These are phyloP conservation scores for Eurytoma californica DNA, from an alignment of 2,888 invertebrate species.

Conservation along the genomic window DNA sequence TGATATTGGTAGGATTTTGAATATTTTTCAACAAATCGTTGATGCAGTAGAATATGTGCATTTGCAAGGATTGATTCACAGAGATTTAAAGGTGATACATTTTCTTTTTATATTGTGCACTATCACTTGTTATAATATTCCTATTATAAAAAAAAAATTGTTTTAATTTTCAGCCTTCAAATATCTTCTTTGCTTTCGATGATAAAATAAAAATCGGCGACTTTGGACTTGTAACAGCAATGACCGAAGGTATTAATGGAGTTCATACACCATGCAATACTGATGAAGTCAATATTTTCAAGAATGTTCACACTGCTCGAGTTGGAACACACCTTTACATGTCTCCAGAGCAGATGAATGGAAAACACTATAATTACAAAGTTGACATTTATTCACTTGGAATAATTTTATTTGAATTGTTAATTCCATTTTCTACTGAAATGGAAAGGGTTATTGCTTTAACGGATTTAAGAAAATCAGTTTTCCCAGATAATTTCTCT, in stretches of 20 bases:
- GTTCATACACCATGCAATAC: conserved; percentile 63
- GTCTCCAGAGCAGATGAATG: conserved; percentile 95
- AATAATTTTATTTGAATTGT: conserved; percentile 93
- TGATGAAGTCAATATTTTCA: conserved; percentile 65
- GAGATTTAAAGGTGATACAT: conserved; percentile 90
- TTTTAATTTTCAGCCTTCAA: conserved; percentile 81
- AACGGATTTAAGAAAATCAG: conserved; percentile 80
- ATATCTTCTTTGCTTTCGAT: conserved; percentile 94
- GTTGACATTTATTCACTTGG: conserved; percentile 97
- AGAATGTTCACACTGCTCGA: conserved; percentile 76
- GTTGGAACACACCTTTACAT: conserved; percentile 96
- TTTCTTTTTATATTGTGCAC: conserved; percentile 53
- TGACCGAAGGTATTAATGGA: conserved; percentile 78
- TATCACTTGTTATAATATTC: not conserved
- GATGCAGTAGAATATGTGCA: conserved; percentile 98
- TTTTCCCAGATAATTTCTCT: conserved; percentile 83
- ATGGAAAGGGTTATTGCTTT: conserved; percentile 89
- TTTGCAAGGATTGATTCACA: conserved; percentile 92
- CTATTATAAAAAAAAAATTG: not conserved
- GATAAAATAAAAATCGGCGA: conserved; percentile 96
- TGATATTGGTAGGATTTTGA: conserved; percentile 76
- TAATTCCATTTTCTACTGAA: conserved; percentile 92
- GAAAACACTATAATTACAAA: conserved; percentile 88
- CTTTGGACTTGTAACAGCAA: conserved; percentile 97
- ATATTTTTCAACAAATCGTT: conserved; percentile 92